Conservation (phyloP, 2,888 invertebrate genomes). For the Cephus rjabovi region DNA sequence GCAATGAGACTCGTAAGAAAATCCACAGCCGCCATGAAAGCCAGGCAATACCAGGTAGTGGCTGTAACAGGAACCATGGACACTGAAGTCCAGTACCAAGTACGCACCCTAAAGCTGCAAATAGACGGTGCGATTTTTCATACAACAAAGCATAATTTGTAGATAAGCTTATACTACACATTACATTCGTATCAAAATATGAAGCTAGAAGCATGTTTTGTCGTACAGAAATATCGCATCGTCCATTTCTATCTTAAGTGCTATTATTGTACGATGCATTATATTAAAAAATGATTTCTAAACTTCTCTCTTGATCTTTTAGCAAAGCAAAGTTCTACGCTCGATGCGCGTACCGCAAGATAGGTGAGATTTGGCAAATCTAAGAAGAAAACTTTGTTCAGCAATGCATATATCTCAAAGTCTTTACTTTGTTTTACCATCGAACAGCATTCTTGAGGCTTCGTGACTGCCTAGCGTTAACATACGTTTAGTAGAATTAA, state of each 20-base stretch:
- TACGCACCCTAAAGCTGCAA: conserved; percentile 50
- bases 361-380: conserved; percentile 69
- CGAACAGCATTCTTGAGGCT: conserved; percentile 13
- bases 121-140: conserved; percentile 3
- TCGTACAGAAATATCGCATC: not conserved
- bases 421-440: conserved; percentile 10
- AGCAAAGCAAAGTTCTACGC: conserved; percentile 83
- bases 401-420: not conserved
- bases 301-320: conserved; percentile 61
- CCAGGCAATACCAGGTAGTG: conserved; percentile 88
- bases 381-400: conserved; percentile 15
- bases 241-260: not conserved
- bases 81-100: conserved; percentile 81
- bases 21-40: conserved; percentile 81
- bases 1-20: conserved; percentile 79
- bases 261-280: not conserved
- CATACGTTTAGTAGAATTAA: not conserved
- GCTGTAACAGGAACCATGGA: conserved; percentile 81
- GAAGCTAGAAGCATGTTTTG: not conserved
- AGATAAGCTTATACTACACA: not conserved
- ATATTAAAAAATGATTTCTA: not conserved
- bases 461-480: conserved; percentile 28
- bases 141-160: not conserved
- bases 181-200: not conserved
- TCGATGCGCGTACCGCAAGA: conserved; percentile 81